Evolutionary conservation across 2,888 invertebrate genomes (phyloP), one percentile per base, ranked within the genome.

Genomic region (Zeuzera pyrina): DNA sequence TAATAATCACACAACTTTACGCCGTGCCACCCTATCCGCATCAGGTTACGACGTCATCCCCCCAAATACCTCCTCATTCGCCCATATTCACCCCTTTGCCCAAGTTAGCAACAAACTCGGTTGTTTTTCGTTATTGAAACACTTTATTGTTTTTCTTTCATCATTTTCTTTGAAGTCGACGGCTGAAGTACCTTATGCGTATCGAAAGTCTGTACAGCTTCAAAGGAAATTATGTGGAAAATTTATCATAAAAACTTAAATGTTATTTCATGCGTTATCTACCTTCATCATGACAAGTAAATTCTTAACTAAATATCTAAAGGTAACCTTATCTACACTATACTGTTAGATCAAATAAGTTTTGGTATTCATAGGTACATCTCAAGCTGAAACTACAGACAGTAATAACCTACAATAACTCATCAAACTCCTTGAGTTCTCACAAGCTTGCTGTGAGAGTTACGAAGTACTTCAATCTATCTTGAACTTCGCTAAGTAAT

Each of bases 91-190:
- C 46, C 46, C 49, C 48, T 41, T 46, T 41, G 56, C 39, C 43
- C 49, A 66, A 71, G 66, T 67, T 62, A 48, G 57, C 61, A 49
- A 71, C 67, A 67, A 76, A 77, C 65, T 78, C 76, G 65, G 64
- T 71, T 74, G 67, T 69, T 72, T 64, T 61, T 59, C 65, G 63
- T 69, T 78, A 73, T 76, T 72, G 72, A 72, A 78, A 71, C 74
- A 69, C 59, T 73, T 76, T 65, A 67, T 69, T 77, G 72, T 76
- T 76, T 70, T 76, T 69, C 70, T 76, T 78, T 74, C 73, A 69
- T 71, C 66, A 58, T 43, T 51, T 60, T 57, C 58, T 69, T 70
- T 66, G 62, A 58, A 52, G 43, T 48, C 45, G 47, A 39, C n/a
- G 44, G 49, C 37, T 45, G 35, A 40, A 58, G 47, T 61, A 54